Evolutionary conservation across 2,888 invertebrate genomes (phyloP), one percentile per base, ranked within the genome.

Genomic region (Mayetiola destructor): DNA sequence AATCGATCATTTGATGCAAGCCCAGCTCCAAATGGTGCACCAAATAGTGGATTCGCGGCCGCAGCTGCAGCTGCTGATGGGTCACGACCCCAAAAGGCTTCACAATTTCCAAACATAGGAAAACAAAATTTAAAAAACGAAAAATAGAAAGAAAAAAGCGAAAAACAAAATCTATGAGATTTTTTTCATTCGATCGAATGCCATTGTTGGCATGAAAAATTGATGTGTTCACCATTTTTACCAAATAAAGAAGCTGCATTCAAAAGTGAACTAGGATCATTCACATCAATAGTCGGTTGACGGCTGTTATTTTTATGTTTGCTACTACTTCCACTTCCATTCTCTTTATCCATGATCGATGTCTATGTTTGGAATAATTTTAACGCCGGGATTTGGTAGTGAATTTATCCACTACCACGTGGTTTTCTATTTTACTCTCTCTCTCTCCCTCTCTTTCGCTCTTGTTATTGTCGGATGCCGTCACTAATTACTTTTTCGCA

Each of bases 1-100:
- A 72, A 74, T 60, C 72, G 67, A 65, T 73, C 64, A 65, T 69
- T 66, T 61, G 75, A 76, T 16, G 59, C 60, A 63, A 71, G 63
- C 48, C 71, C 69, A 58, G 70, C 71, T 66, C 71, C 70, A 61
- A 71, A 72, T 63, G 72, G 72, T 42, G 72, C 70, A 58, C 66
- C 70, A 57, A 72, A 72, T 9, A 72, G 65, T 40, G 70, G 70
- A 67, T 71, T 71, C 36, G 73, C 71, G 59, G 72, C 71, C 12
- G 60, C 56, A 56, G 59, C 58, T 37, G 72, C 71, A n/a, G 60
- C 56, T 57, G 59, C 58, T 37, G 59, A 59, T 23, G 62, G 75
- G 71, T 81, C 81, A 65, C 88, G 78, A 29, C 86, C 86, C 88
- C 88, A 88, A 75, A 88, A 88, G 60, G 88, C 88, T 87, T 27